Percentiles rank a stretch among this genome's conserved stretches.
phyloP scores from a whole-genome alignment of 2,113 vertebrate genomes.

The Plectropomus leopardus region DNA sequence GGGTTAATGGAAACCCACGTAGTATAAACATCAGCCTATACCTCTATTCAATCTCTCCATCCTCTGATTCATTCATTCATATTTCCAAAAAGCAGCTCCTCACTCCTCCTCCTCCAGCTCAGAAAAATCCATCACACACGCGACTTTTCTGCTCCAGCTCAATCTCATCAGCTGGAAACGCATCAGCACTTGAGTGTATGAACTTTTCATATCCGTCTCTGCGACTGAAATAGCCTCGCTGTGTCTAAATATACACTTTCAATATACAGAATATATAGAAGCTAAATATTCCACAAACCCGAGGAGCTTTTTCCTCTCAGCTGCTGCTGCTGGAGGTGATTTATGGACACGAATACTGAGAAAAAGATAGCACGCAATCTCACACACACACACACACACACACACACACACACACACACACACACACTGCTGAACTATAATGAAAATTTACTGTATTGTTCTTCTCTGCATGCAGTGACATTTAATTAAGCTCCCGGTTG shows the following conservation, averaged over 20 bases:
- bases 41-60: conserved; percentile 18
- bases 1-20: too few relatives aligned
- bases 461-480: conserved; percentile 54
- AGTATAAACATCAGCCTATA: conserved; percentile 4
- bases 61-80: conserved; percentile 33
- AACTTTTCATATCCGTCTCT: conserved; percentile 41
- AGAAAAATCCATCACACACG: conserved; percentile 1
- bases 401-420: conserved; percentile 5
- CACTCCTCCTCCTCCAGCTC: background rate
- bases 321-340: conserved; percentile 38
- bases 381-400: conserved; percentile 2
- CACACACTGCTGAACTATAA: background rate
- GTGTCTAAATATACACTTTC: background rate
- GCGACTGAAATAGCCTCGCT: background rate
- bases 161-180: conserved; percentile 9
- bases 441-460: conserved; percentile 33
- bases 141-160: conserved; percentile 20
- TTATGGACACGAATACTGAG: conserved; percentile 23
- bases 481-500: conserved; percentile 63
- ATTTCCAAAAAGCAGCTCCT: background rate
- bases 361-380: background rate
- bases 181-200: conserved; percentile 38
- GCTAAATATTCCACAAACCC: conserved; percentile 13
- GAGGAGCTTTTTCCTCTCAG: background rate
- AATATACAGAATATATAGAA: background rate